Base-by-base conservation (phyloP, 2,113 vertebrate species). In the Thalassarche chlororhynchos region DNA sequence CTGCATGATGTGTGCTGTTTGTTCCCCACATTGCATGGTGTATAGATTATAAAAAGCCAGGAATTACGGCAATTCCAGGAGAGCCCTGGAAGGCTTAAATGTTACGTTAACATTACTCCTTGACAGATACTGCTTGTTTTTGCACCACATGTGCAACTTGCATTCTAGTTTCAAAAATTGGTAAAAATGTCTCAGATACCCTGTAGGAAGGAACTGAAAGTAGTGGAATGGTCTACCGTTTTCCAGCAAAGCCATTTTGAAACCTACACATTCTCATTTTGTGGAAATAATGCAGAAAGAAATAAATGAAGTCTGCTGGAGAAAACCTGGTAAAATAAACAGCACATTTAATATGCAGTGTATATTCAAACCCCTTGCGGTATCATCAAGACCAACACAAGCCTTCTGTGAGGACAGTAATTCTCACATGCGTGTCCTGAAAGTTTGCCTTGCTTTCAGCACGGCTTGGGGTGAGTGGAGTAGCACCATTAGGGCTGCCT, bases 391-490 rank as follows among this genome's bases (percentile, higher is more conserved):
- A 87, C 21, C 34, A 76, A 57, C 31, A 38, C 5, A 80, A 70
- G 28, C 10, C 38, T 77, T 75, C n/a, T 68, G 26, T 17, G 38
- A 77, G 16, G 34, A 70, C 34, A 78, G 4, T 21, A 69, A 57
- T 61, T 61, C 49, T 86, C 54, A 57, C 6, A 36, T 0, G 1
- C 4, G 0, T 20, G 5, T n/a, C 34, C 26, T 79, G n/a, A 76
- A 54, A 87, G 12, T 68, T 89, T 42, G 17, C 25, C 10, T 61
- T 66, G 42, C 16, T 85, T 79, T 61, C 52, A 72, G 36, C 12
- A 52, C 1, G 6, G 23, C 32, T 60, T 82, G 26, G 4, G 20
- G 10, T 38, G 19, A 78, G 10, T 3, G 0, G 29, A 68, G 16
- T 9, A 91, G 52, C 8, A 58, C 8, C 5, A 2, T 38, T 29